These are phyloP conservation scores for Brachystomella parvula DNA, from an alignment of 1,140 invertebrate species.

Conservation along the genomic window DNA sequence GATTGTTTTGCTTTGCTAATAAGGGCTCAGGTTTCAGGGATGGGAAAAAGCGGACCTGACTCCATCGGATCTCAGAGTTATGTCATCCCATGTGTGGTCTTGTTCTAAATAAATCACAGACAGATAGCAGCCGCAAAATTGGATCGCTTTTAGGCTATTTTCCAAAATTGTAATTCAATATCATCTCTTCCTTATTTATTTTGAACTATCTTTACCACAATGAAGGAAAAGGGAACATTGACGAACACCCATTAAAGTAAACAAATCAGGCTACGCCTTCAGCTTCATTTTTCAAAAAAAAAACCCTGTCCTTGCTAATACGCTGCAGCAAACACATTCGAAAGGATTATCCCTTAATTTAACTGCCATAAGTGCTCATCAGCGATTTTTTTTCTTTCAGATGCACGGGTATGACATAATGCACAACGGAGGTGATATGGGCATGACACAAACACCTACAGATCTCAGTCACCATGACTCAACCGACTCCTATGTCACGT, in stretches of 20 bases:
- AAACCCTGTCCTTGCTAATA: background rate
- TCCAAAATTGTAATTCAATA: background rate
- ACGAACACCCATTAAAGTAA: background rate
- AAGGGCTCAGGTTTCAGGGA: constrained; percentile 25
- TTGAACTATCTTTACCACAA: background rate
- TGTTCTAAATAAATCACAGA: background rate
- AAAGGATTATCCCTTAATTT: no score
- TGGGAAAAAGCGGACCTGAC: background rate
- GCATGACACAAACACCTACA: constrained; percentile 37
- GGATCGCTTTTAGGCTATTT: background rate
- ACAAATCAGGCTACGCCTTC: background rate
- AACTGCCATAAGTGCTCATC: background rate
- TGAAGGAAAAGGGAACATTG: no score
- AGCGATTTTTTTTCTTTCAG: constrained; percentile 47
- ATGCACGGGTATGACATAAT: constrained; percentile 74
- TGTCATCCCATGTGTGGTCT: constrained; percentile 26
- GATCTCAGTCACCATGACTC: constrained; percentile 61
- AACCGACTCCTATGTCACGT: constrained; percentile 79
- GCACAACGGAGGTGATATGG: constrained; percentile 42
- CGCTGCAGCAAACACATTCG: no score
- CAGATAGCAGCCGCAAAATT: background rate
- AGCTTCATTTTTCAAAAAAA: background rate
- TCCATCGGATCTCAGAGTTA: constrained; percentile 16
- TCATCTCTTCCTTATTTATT: constrained; percentile 16
- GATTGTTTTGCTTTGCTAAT: constrained; percentile 27